These are phyloP conservation scores for Agelastica alni DNA, from an alignment of 2,888 invertebrate genomes.

Conservation along the genomic window DNA sequence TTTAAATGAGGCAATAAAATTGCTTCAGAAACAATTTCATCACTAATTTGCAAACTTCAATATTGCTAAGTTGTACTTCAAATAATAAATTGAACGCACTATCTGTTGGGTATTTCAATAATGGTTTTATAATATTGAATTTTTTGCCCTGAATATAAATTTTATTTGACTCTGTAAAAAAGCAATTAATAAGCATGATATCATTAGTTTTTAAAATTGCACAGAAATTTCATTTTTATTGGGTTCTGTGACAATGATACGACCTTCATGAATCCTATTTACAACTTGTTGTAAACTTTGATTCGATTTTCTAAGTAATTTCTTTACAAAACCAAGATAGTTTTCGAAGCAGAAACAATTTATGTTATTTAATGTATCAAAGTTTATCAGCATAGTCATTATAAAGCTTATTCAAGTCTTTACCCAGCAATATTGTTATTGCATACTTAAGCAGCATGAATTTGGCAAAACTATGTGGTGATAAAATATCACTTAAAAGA, in stretches of 20 bases:
- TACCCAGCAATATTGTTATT: slow-evolving; percentile 27
- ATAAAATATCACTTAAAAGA: slow-evolving; percentile 24
- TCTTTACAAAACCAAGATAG: slow-evolving; percentile 11
- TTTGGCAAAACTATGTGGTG: slow-evolving; percentile 24
- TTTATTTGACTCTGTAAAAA: slow-evolving; percentile 5
- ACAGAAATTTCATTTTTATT: slow-evolving; percentile 7
- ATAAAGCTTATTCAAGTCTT: slow-evolving; percentile 21
- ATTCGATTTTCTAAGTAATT: too few relatives aligned
- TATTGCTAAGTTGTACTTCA: too few relatives aligned
- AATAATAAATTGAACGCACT: too few relatives aligned
- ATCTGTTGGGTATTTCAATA: too few relatives aligned
- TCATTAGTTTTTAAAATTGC: too few relatives aligned
- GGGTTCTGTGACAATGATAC: slow-evolving; percentile 2
- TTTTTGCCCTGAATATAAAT: slow-evolving; percentile 9
- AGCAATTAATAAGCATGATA: not conserved
- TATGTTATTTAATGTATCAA: slow-evolving; percentile 15
- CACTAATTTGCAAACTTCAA: too few relatives aligned
- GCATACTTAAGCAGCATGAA: slow-evolving; percentile 32
- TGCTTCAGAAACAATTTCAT: too few relatives aligned
- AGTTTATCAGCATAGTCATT: slow-evolving; percentile 28
- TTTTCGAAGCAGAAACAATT: slow-evolving; percentile 20
- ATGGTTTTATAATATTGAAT: slow-evolving; percentile 10
- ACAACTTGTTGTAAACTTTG: slow-evolving; percentile 14
- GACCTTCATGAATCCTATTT: too few relatives aligned
- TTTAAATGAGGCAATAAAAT: too few relatives aligned